Percentiles rank a stretch among this genome's conserved stretches.
Conservation (phyloP, 2,797 vertebrate genomes). For the Discoglossus pictus region DNA sequence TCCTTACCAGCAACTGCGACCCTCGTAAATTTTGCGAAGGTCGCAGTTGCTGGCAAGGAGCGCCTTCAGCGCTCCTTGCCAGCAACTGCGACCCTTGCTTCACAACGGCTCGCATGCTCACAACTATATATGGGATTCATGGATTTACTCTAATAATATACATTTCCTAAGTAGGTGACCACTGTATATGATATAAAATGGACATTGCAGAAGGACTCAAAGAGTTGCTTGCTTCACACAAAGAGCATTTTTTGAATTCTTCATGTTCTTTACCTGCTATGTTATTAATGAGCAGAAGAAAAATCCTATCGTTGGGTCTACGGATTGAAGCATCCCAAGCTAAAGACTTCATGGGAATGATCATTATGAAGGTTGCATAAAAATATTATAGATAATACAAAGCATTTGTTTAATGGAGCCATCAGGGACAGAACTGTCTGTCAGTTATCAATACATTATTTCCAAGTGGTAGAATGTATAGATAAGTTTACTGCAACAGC, state of each 20-base stretch:
- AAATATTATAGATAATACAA: slow-evolving; percentile 59
- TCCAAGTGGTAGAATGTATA: slow-evolving; percentile 49
- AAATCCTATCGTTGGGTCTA: not conserved
- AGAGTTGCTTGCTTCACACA: not conserved
- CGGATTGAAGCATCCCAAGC: slow-evolving; percentile 48
- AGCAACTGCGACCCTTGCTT: no score
- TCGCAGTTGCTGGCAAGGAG: no score
- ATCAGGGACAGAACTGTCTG: slow-evolving; percentile 56
- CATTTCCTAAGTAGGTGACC: no score
- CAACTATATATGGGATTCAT: no score
- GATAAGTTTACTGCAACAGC: no score
- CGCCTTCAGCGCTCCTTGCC: no score
- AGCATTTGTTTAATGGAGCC: slow-evolving; percentile 56
- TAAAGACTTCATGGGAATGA: slow-evolving; percentile 52
- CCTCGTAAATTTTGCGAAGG: no score
- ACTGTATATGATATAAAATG: not conserved
- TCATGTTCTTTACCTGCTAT: not conserved
- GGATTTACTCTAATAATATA: no score
- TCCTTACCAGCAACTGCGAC: no score
- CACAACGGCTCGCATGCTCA: no score
- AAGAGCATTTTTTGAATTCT: not conserved
- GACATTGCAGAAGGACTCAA: not conserved
- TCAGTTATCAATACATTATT: slow-evolving; percentile 53
- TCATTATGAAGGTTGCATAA: slow-evolving; percentile 58
- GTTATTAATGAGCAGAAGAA: slow-evolving; percentile 18